These are phyloP conservation scores for Drosophila differens DNA, from an alignment of 2,888 invertebrate species.

Conservation along the genomic window DNA sequence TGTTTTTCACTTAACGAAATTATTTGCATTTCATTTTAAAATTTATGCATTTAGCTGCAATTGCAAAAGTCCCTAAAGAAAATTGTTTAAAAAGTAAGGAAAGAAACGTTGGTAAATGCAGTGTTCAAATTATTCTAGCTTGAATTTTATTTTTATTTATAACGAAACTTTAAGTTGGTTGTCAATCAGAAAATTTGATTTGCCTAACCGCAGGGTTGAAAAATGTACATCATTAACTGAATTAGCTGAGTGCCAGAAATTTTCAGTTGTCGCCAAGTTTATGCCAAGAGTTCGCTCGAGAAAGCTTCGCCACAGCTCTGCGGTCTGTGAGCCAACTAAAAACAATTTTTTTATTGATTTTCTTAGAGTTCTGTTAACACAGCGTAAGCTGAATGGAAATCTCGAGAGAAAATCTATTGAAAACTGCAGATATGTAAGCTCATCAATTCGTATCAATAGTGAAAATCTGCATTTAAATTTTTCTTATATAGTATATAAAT, in stretches of 20 bases:
- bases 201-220: background rate
- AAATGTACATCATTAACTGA: slow-evolving; percentile 51
- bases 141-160: background rate
- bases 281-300: slow-evolving; percentile 10
- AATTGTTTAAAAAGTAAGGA: background rate
- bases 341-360: background rate
- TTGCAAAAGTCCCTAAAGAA: background rate
- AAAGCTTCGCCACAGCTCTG: slow-evolving; percentile 5
- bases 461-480: background rate
- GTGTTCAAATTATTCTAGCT: background rate
- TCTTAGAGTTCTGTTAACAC: background rate
- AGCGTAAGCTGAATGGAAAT: background rate
- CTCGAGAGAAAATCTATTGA: background rate
- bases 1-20: slow-evolving; percentile 49
- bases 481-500: background rate
- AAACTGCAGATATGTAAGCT: background rate
- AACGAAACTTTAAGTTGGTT: too few species aligned
- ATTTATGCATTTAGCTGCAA: slow-evolving; percentile 25
- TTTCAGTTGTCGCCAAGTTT: slow-evolving; percentile 35
- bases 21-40: slow-evolving; percentile 30
- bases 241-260: slow-evolving; percentile 43
- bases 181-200: slow-evolving; percentile 7
- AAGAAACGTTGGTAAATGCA: background rate
- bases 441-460: background rate
- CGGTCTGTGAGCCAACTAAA: slow-evolving; percentile 3